phyloP scores from a whole-genome alignment of 2,797 vertebrate species.

The Neosalanx taihuensis region DNA sequence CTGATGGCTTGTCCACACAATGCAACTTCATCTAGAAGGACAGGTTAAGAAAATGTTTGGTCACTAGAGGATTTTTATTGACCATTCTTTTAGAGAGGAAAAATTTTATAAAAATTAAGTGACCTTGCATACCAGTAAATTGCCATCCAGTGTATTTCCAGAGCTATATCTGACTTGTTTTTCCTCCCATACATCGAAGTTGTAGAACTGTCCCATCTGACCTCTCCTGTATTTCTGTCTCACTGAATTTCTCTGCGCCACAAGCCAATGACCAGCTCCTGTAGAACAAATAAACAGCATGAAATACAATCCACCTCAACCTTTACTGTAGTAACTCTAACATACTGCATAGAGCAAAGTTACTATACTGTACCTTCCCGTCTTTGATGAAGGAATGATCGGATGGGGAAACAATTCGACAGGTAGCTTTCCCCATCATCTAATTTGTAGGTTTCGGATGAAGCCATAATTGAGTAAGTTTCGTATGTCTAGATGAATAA shows the following conservation, averaged over 20 bases:
- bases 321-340: no score
- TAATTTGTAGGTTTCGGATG: constrained; percentile 36
- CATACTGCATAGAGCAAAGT: background rate
- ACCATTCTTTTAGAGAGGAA: no score
- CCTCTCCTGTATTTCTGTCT: constrained; percentile 39
- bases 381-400: constrained; percentile 40
- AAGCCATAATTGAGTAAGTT: constrained; percentile 44
- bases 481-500: background rate
- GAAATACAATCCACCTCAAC: background rate
- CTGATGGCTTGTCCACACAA: constrained; percentile 64
- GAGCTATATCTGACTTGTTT: background rate
- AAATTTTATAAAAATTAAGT: background rate
- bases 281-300: background rate
- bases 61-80: background rate
- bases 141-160: constrained; percentile 53
- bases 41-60: background rate
- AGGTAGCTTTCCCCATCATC: constrained; percentile 45
- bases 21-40: constrained; percentile 60
- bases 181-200: constrained; percentile 10
- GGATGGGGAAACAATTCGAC: constrained; percentile 52
- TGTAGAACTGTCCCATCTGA: constrained; percentile 7
- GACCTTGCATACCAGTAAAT: constrained; percentile 60
- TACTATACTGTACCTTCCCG: constrained; percentile 49
- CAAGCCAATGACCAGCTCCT: constrained; percentile 67
- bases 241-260: constrained; percentile 51